Conservation (phyloP, 2,888 invertebrate genomes). For the Amphipyra tragopoginis region DNA sequence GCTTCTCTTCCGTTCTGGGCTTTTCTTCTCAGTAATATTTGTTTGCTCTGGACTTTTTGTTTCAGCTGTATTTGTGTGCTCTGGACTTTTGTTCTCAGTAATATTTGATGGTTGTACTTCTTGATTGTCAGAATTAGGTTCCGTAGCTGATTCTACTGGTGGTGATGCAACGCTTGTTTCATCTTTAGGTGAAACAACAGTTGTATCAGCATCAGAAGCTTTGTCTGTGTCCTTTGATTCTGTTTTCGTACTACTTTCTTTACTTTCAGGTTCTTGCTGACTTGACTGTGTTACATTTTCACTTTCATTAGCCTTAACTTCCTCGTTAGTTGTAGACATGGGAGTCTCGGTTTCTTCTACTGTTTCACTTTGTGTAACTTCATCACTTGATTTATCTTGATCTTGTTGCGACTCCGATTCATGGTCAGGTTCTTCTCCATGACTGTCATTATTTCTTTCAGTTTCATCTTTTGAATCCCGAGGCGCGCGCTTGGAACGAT, state of each 20-base stretch:
- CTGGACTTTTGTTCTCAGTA: slow-evolving; percentile 41
- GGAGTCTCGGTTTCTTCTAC: slow-evolving; percentile 51
- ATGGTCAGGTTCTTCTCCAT: slow-evolving; percentile 72
- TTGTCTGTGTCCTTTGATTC: slow-evolving; percentile 54
- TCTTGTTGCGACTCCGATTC: slow-evolving; percentile 60
- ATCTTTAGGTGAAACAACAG: slow-evolving; percentile 76
- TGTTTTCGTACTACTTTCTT: slow-evolving; percentile 35
- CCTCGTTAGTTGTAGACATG: slow-evolving; percentile 79
- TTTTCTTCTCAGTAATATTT: slow-evolving; percentile 38
- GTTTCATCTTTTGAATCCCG: slow-evolving; percentile 77
- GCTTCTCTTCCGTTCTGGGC: slow-evolving; percentile 66
- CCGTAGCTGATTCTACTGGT: slow-evolving; percentile 46
- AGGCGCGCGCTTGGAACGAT: slow-evolving; percentile 76
- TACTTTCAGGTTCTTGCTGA: slow-evolving; percentile 51
- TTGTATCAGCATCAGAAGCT: slow-evolving; percentile 72
- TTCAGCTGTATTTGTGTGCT: slow-evolving; percentile 55
- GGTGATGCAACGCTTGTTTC: slow-evolving; percentile 70
- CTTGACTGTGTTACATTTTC: slow-evolving; percentile 50
- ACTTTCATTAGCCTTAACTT: slow-evolving; percentile 60
- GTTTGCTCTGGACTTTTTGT: slow-evolving; percentile 58
- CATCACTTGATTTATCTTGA: slow-evolving; percentile 60
- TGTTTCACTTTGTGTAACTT: slow-evolving; percentile 69
- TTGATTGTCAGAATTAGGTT: slow-evolving; percentile 35
- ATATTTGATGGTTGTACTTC: slow-evolving; percentile 50
- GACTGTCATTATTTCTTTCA: slow-evolving; percentile 77